phyloP scores from a whole-genome alignment of 2,888 invertebrate species.

The Protonemura montana region DNA sequence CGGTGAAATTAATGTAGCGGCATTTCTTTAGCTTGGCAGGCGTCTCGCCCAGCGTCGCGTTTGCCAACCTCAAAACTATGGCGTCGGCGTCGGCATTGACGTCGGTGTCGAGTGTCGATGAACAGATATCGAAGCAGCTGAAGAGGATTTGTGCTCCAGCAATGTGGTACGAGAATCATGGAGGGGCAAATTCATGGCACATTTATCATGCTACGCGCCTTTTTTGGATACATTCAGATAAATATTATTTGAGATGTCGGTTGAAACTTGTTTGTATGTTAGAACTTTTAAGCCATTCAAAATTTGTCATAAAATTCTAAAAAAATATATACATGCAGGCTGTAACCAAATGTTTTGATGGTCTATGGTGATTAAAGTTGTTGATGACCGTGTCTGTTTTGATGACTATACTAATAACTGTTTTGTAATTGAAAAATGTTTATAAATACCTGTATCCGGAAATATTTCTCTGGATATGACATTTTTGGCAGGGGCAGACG shows the following conservation, averaged over 20 bases:
- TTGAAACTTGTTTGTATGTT: no score
- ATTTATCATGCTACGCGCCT: not conserved
- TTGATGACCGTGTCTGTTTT: no score
- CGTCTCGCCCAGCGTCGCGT: not conserved
- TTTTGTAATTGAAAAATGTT: not conserved
- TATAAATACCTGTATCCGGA: not conserved
- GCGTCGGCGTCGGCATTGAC: not conserved
- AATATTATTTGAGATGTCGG: not conserved
- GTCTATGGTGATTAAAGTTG: no score
- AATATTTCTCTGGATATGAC: not conserved
- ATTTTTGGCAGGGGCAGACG: not conserved
- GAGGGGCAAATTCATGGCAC: not conserved
- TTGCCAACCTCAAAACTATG: not conserved
- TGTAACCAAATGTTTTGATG: no score
- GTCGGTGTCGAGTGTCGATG: not conserved
- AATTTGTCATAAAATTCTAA: no score
- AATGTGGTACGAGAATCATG: not conserved
- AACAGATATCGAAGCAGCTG: not conserved
- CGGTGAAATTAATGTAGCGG: no score
- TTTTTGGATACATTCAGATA: not conserved
- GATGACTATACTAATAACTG: not conserved
- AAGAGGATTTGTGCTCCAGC: not conserved
- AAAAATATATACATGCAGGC: no score
- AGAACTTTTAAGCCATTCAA: no score
- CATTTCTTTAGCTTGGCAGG: not conserved